These are phyloP conservation scores for Jaculus jaculus DNA, from an alignment of 2,113 vertebrate genomes.

Conservation along the genomic window DNA sequence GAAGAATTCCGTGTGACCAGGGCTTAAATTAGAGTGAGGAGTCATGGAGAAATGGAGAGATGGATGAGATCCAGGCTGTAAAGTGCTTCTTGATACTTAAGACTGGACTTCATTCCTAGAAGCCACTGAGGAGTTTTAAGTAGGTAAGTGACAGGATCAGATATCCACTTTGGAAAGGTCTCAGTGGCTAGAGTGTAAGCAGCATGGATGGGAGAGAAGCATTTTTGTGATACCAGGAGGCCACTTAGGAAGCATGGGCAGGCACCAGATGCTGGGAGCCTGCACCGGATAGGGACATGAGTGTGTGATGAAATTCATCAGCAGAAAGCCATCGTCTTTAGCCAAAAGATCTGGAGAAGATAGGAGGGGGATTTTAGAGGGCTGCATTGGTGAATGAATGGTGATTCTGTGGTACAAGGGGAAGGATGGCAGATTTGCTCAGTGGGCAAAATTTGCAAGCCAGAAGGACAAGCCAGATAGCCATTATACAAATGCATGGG, in stretches of 20 bases:
- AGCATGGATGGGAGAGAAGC: neutral
- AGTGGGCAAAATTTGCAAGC: neutral
- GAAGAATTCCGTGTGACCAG: neutral
- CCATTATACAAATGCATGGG: neutral
- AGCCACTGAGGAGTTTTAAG: slow-evolving; percentile 1
- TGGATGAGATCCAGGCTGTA: neutral
- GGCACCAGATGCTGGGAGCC: neutral
- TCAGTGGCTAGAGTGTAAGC: neutral
- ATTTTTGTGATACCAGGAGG: neutral
- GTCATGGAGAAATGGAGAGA: neutral
- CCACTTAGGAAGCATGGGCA: neutral
- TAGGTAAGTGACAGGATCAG: neutral
- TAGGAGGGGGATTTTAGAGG: neutral
- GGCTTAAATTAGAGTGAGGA: neutral
- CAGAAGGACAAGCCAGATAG: neutral
- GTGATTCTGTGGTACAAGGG: neutral
- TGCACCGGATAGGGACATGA: neutral
- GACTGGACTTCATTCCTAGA: neutral
- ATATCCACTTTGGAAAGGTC: neutral
- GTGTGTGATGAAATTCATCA: neutral
- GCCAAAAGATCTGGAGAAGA: neutral
- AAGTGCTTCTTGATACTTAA: neutral
- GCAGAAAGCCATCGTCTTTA: neutral
- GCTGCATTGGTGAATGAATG: neutral
- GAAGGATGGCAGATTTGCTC: neutral